Percentiles rank a stretch among this genome's conserved stretches.
Conservation (phyloP, 2,797 vertebrate species). For the Iguana delicatissima region DNA sequence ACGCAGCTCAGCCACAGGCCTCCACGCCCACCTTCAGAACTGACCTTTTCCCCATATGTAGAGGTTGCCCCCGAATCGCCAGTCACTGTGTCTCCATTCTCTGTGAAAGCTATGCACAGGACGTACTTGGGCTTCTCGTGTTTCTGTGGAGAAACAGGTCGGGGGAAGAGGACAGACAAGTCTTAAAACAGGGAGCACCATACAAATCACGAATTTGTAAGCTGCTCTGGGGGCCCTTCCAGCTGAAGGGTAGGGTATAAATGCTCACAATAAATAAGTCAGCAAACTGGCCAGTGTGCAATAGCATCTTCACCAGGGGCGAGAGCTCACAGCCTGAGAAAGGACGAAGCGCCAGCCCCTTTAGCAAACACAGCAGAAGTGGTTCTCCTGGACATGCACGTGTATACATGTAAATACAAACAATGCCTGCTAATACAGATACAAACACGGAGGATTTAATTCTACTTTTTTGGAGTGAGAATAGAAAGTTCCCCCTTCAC, state of each 20-base stretch:
- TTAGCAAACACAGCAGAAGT: neutral
- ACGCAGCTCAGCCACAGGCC: neutral
- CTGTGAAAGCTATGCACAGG: conserved; percentile 89
- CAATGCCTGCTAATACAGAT: too few species aligned
- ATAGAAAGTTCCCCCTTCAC: too few species aligned
- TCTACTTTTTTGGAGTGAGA: too few species aligned
- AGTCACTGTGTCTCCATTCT: conserved; percentile 91
- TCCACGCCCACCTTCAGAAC: neutral
- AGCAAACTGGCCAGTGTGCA: neutral
- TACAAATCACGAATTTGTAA: too few species aligned
- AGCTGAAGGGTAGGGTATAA: too few species aligned
- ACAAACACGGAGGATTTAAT: too few species aligned
- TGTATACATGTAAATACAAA: too few species aligned
- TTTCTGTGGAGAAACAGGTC: conserved; percentile 81
- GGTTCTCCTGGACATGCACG: neutral
- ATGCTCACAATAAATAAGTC: too few species aligned
- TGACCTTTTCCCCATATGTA: conserved; percentile 94
- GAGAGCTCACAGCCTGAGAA: neutral
- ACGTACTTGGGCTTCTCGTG: conserved; percentile 94
- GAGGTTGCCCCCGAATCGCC: conserved; percentile 94
- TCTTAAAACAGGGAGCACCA: too few species aligned
- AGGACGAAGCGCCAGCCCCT: neutral
- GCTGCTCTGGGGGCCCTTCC: too few species aligned
- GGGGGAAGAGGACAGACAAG: too few species aligned
- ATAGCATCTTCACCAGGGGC: neutral